Conservation (phyloP, 2,113 vertebrate species). For the Glaucomys volans region DNA sequence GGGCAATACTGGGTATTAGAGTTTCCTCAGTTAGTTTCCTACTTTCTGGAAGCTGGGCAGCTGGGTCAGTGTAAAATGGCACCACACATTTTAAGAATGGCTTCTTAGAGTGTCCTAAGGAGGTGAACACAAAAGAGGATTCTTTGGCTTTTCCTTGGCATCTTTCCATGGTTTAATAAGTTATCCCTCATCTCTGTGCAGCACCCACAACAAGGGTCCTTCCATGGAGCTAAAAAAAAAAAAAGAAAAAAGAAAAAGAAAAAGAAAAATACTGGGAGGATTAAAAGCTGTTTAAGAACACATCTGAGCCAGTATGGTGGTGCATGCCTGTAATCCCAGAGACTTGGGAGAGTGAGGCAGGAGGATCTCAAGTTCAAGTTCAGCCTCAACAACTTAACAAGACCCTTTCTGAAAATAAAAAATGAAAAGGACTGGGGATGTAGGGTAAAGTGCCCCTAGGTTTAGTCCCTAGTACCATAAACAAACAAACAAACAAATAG, state of each 20-base stretch:
- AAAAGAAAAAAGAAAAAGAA: conserved; percentile 51
- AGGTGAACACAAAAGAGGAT: not conserved
- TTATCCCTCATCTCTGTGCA: conserved; percentile 25
- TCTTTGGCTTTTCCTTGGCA: not conserved
- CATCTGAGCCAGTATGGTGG: not conserved
- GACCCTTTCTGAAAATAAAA: too few species aligned
- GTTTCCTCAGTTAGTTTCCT: not conserved
- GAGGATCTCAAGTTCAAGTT: too few species aligned
- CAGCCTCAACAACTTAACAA: too few species aligned
- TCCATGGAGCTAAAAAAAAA: conserved; percentile 8
- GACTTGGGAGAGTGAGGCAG: too few species aligned
- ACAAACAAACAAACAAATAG: not conserved
- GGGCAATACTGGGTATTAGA: not conserved
- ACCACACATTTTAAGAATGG: not conserved
- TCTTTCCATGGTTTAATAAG: not conserved
- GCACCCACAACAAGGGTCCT: not conserved
- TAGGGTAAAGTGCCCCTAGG: too few species aligned
- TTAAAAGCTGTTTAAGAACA: conserved; percentile 14
- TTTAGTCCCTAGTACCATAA: not conserved
- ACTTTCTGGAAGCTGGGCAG: not conserved
- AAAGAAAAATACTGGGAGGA: not conserved
- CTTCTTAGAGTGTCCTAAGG: not conserved
- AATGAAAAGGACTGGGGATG: too few species aligned
- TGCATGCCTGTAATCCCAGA: too few species aligned
- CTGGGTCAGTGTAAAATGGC: not conserved